phyloP scores from a whole-genome alignment of 2,888 invertebrate genomes.

The Trichogramma dendrolimi region DNA sequence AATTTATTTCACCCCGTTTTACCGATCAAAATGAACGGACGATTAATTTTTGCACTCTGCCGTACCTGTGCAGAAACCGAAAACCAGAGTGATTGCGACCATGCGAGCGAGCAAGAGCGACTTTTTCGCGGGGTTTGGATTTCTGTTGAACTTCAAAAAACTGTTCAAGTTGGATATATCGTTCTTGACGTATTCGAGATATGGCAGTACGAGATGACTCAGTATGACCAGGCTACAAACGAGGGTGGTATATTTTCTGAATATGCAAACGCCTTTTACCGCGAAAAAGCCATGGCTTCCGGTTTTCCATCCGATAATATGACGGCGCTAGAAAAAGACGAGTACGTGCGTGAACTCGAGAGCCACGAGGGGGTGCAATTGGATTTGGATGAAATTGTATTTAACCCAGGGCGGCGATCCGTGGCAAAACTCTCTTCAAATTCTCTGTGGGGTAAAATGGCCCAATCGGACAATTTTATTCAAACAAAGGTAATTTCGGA shows the following conservation, averaged over 20 bases:
- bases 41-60: slow-evolving; percentile 45
- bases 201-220: slow-evolving; percentile 39
- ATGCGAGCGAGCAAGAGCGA: slow-evolving; percentile 34
- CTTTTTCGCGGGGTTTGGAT: slow-evolving; percentile 42
- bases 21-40: slow-evolving; percentile 35
- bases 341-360: slow-evolving; percentile 10
- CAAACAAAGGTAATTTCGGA: slow-evolving; percentile 3
- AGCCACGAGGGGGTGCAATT: not conserved
- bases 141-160: slow-evolving; percentile 41
- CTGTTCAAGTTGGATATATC: slow-evolving; percentile 39
- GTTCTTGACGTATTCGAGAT: slow-evolving; percentile 39
- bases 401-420: slow-evolving; percentile 17
- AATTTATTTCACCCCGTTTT: slow-evolving; percentile 40
- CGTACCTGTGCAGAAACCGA: slow-evolving; percentile 37
- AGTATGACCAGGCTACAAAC: slow-evolving; percentile 30
- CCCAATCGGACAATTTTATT: slow-evolving; percentile 10
- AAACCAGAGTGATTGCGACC: slow-evolving; percentile 36
- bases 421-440: slow-evolving; percentile 17
- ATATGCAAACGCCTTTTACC: slow-evolving; percentile 25
- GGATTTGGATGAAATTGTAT: not conserved
- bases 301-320: slow-evolving; percentile 19
- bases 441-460: slow-evolving; percentile 26
- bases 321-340: slow-evolving; percentile 7
- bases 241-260: slow-evolving; percentile 20
- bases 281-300: slow-evolving; percentile 22